Evolutionary conservation across 1,140 invertebrate species (phyloP).

Genomic region (Drosophila lowei): DNA sequence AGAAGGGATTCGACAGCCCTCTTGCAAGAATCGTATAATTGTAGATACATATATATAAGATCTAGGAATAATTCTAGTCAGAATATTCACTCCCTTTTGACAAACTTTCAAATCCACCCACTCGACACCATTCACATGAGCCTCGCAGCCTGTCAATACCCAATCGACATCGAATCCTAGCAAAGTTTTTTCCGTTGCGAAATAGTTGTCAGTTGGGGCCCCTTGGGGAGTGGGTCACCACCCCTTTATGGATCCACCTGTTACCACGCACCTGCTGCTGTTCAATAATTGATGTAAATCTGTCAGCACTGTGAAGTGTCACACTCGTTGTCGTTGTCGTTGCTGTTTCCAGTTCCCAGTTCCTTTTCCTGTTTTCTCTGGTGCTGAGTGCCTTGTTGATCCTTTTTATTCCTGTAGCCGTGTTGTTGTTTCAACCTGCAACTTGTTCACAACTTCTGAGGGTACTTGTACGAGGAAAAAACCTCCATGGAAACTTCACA

Average conservation of each 20-base stretch:
- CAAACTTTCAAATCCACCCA: too few relatives aligned
- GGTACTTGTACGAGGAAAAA: conserved; percentile 33
- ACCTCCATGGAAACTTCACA: conserved; percentile 53
- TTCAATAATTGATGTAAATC: conserved; percentile 76
- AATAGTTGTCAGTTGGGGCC: conserved; percentile 22
- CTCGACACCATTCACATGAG: neutral
- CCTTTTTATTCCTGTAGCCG: conserved; percentile 35
- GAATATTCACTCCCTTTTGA: too few relatives aligned
- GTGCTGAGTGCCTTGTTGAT: conserved; percentile 70
- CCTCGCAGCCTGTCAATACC: neutral
- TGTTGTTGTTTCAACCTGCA: conserved; percentile 49
- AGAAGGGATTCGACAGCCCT: too few relatives aligned
- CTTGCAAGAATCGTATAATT: too few relatives aligned
- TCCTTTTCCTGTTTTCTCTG: too few relatives aligned
- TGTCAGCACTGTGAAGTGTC: conserved; percentile 65
- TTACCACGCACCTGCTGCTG: conserved; percentile 48
- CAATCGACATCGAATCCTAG: neutral
- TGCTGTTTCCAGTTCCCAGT: conserved; percentile 14
- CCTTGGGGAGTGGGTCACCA: too few relatives aligned
- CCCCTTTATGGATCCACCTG: conserved; percentile 28
- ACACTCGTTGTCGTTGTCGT: conserved; percentile 42
- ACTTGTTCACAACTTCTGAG: conserved; percentile 69
- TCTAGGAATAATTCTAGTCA: too few relatives aligned
- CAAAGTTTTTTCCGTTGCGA: neutral
- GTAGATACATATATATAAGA: too few relatives aligned